Evolutionary conservation across 2,888 invertebrate species (phyloP), one percentile per base, ranked within the genome.

Genomic region (Anodontia alba): DNA sequence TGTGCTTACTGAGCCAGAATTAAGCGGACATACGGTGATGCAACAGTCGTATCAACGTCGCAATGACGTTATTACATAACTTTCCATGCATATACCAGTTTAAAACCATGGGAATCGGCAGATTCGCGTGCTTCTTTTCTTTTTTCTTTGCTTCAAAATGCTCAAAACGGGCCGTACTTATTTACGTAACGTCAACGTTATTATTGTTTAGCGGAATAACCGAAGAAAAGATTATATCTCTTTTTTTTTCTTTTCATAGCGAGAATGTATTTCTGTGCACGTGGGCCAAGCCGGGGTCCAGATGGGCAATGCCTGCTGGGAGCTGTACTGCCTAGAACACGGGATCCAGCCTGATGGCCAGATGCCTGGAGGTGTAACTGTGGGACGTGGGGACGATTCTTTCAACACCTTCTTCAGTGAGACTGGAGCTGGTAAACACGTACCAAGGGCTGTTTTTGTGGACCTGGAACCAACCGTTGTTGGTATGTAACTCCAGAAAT

Each of bases 381-480:
- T 94, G 72, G 95, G 95, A 54, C 93, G 91, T n/a, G 95, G 98
- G 81, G 98, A 98, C 95, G 97, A 90, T 95, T 97, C 97, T 82
- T 99, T 98, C 96, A 98, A 98, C 92, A 98, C 95, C 46, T 95
- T 95, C 91, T 95, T 95, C 93, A 94, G 94, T 83, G 98, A 99
- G 95, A 99, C 98, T 81, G 98, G 98, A 68, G 97, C 98, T 51
- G 98, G 98, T 93, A 99, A 99, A 94, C 98, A 99, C 94, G 89
- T 90, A 12, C 89, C 89, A 66, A 85, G 90, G 51, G 90, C 90
- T 57, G 89, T 90, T 66, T 90, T 98, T 93, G 98, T 99, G 15
- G 99, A 99, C 95, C 95, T 99, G 94, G 98, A 99, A 95, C 99
- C 99, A 84, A 98, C 99, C 88, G 98, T 99, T 92, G 98, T 99